phyloP scores from a whole-genome alignment of 2,888 invertebrate genomes.

The Leptura quadrifasciata region DNA sequence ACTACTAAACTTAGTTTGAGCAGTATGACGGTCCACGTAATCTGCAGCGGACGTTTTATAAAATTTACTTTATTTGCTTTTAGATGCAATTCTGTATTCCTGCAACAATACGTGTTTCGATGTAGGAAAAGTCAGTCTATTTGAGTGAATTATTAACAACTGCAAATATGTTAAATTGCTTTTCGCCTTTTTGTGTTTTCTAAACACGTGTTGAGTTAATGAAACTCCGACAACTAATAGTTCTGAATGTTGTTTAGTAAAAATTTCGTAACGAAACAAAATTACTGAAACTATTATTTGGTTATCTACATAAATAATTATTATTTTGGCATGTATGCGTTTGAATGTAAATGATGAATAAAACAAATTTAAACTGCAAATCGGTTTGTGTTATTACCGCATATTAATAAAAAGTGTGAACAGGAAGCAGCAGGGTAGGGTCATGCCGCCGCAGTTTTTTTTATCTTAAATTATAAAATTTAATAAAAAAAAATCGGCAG shows the following conservation, averaged over 20 bases:
- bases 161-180: conserved; percentile 35
- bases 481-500: too few relatives aligned
- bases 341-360: too few relatives aligned
- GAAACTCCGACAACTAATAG: conserved; percentile 31
- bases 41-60: conserved; percentile 36
- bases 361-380: too few relatives aligned
- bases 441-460: too few relatives aligned
- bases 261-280: background rate
- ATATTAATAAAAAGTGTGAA: too few relatives aligned
- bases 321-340: background rate
- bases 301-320: background rate
- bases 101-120: conserved; percentile 38
- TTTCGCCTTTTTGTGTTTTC: conserved; percentile 20
- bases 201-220: conserved; percentile 31
- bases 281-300: background rate
- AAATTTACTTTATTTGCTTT: conserved; percentile 36
- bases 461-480: too few relatives aligned
- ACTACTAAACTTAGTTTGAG: conserved; percentile 34
- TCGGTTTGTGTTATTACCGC: too few relatives aligned
- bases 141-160: conserved; percentile 41
- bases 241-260: background rate
- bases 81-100: conserved; percentile 38
- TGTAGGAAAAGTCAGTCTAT: conserved; percentile 32
- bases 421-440: too few relatives aligned
- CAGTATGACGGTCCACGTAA: conserved; percentile 37